Base-by-base conservation (phyloP, 1,140 invertebrate species). In the Propsilocerus akamusi region DNA sequence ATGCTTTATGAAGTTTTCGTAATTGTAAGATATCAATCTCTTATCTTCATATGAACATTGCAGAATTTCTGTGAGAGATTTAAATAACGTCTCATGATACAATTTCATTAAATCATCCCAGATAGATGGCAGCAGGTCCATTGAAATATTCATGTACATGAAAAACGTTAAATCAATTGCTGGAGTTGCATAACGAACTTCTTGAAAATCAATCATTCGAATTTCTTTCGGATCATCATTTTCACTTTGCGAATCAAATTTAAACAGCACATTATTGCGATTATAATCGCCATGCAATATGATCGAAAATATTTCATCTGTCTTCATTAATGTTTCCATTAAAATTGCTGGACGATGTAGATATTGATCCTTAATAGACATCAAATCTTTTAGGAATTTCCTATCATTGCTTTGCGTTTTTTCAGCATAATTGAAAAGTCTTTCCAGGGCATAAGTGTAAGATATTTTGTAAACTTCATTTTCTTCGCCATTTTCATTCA, bases 251-350 rank as follows among this genome's bases (percentile, higher is more conserved):
- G 28, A 11, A 48, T 41, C 53, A 46, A 53, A 57, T 23, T 52
- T 58, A 37, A 64, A 64, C 2, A 64, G 50, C 3, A 64, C 60
- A 54, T 64, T 64, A 52, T 64, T 64, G 4, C 62, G 59, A 53
- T 64, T 64, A 47, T 53, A 64, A 46, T 64, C 62, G 20, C 62
- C 62, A 48, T 64, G 62, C 12, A 60, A 49, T n/a, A 64, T 56
- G 2, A 58, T 62, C 12, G 53, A 54, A 30, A 64, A 64, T 5
- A 51, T 5, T 5, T 47, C 51, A 24, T 64, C 60, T 12, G 51
- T 30, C 5, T 51, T 46, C 20, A 58, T 54, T 26, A 64, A 53
- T 4, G 46, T 48, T 32, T 64, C 62, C 20, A 64, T 30, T 20
- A 64, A 50, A 6, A 51, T 30, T 5, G 46, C 49, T 0, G 62